These are phyloP conservation scores for Poeciliopsis occidentalis DNA, from an alignment of 2,113 vertebrate species.

Conservation along the genomic window DNA sequence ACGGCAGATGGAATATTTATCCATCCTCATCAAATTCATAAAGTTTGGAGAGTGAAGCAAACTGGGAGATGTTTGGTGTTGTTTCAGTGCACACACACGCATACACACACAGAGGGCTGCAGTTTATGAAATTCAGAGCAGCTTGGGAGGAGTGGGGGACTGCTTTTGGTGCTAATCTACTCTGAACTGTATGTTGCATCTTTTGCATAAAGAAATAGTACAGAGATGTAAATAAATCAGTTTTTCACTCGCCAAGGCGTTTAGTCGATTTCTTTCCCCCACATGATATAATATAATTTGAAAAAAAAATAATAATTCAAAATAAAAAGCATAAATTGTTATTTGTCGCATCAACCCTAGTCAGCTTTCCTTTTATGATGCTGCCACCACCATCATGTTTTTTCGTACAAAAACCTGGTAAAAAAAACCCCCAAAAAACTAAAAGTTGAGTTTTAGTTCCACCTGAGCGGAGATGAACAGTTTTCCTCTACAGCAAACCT, in stretches of 20 bases:
- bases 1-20: conserved; percentile 79
- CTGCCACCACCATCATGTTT: neutral
- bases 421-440: too few species aligned
- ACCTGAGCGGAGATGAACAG: neutral
- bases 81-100: conserved; percentile 38
- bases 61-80: conserved; percentile 65
- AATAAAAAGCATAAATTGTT: too few species aligned
- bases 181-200: conserved; percentile 14
- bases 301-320: too few species aligned
- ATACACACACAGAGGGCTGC: neutral
- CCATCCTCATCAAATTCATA: conserved; percentile 74
- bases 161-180: conserved; percentile 26
- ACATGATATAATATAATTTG: too few species aligned
- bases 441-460: neutral
- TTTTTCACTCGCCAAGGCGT: too few species aligned
- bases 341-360: neutral
- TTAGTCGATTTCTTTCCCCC: neutral
- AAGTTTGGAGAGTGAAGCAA: conserved; percentile 70
- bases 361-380: neutral
- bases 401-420: neutral
- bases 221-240: neutral
- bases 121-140: conserved; percentile 54
- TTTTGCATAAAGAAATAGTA: conserved; percentile 27
- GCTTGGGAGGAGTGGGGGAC: conserved; percentile 4
- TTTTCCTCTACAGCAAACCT: neutral